Base-by-base conservation (phyloP, 64 coral and sea anemone species). In the Actinia tenebrosa region DNA sequence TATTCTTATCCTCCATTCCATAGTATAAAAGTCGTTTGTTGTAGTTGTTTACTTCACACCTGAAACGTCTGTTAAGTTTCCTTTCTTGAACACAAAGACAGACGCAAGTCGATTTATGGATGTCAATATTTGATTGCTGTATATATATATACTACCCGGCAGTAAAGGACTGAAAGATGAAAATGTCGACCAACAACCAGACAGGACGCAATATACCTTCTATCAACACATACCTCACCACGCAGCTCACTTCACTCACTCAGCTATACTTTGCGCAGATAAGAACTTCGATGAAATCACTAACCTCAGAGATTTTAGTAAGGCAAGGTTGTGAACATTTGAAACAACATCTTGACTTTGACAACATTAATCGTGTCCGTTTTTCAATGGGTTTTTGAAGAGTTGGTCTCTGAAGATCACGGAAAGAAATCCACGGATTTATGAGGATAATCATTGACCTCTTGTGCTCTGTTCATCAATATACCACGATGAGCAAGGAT, bases 381-480 rank as follows among this genome's bases (percentile, higher is more conserved):
- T 75, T 66, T 75, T 75, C 69, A 75, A 75, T 75, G 25, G 26
- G 22, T 75, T 75, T 75, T 75, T 75, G 69, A 75, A 75, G 69
- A 75, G 69, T 75, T 75, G 26, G 69, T 75, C 69, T 30, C 69
- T 11, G 69, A 75, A 75, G 69, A 75, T 75, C n/a, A 9, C 42
- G 25, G 25, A 75, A 75, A 75, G n/a, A 42, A 30, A 43, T 75
- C 11, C 20, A 1, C 42, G 69, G 8, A 75, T 75, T 75, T 22
- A 26, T 26, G 26, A 42, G 20, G 3, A 75, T 75, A 16, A 20
- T 66, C 3, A 75, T 75, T 75, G 69, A 75, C 69, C 69, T 75
- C 26, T 75, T 37, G 27, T 11, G 26, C 26, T 75, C 7, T 16
- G 6, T 58, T 58, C 5, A 10, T 54, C 11, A 55, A 8, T 55